Percentiles rank a stretch among this genome's conserved stretches.
Evolutionary conservation across 2,113 vertebrate genomes (phyloP).

Genomic region (Xenopus laevis): DNA sequence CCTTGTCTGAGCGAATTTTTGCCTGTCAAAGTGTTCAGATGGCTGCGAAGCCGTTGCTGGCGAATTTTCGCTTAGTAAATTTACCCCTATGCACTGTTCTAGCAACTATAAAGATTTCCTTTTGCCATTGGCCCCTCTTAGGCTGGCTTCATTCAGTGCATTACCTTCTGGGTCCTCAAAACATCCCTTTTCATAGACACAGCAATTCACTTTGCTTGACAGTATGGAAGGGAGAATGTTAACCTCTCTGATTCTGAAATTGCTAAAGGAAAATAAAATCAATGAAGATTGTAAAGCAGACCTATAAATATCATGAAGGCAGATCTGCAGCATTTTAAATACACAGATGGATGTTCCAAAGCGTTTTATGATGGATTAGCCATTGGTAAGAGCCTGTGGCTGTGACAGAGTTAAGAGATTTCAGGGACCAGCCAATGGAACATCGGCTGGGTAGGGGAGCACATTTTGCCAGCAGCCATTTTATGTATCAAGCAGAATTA

Average conservation of each 20-base stretch:
- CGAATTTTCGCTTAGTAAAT: too few species aligned
- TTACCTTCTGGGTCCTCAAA: too few species aligned
- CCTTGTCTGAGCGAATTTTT: too few species aligned
- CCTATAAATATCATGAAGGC: background rate
- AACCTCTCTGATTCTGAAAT: background rate
- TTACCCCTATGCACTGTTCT: too few species aligned
- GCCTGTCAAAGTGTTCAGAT: too few species aligned
- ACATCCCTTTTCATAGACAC: too few species aligned
- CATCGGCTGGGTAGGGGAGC: conserved; percentile 19
- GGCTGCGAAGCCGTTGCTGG: too few species aligned
- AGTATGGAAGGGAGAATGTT: too few species aligned
- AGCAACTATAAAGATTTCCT: background rate
- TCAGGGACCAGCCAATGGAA: conserved; percentile 13
- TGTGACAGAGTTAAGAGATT: conserved; percentile 3
- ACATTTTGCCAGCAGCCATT: conserved; percentile 17
- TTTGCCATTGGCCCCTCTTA: background rate
- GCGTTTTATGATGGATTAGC: background rate
- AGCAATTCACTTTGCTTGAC: background rate
- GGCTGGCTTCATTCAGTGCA: too few species aligned
- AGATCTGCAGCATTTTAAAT: too few species aligned
- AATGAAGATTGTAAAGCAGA: background rate
- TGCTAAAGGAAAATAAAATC: background rate
- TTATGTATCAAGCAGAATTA: background rate
- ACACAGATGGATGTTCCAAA: background rate
- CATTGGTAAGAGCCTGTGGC: background rate